Conservation (phyloP, 1,140 invertebrate genomes). For the Cotesia chilonis region DNA sequence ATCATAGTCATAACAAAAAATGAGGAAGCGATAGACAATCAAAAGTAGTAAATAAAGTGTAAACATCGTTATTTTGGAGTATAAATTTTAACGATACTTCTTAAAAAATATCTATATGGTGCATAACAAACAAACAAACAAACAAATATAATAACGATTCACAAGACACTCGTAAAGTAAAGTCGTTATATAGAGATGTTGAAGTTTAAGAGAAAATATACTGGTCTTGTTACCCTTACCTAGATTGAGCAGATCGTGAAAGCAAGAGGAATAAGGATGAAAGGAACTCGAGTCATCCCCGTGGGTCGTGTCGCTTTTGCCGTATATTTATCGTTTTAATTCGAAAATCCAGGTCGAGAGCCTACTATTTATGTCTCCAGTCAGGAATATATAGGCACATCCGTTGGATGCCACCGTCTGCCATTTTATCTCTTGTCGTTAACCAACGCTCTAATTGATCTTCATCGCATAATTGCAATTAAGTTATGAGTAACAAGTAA, state of each 20-base stretch:
- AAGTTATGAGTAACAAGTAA: slow-evolving; percentile 37
- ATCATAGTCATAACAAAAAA: background rate
- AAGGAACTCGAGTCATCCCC: slow-evolving; percentile 5
- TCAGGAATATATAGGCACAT: slow-evolving; percentile 47
- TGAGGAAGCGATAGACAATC: no score
- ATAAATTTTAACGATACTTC: no score
- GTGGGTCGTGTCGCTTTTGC: slow-evolving; percentile 3
- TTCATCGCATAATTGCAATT: slow-evolving; percentile 45
- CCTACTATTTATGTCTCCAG: slow-evolving; percentile 54
- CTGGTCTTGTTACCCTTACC: background rate
- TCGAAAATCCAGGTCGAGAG: slow-evolving; percentile 48
- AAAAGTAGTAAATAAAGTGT: no score
- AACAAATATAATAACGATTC: slow-evolving; percentile 9
- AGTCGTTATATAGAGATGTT: slow-evolving; percentile 1
- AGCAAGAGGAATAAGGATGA: slow-evolving; percentile 4
- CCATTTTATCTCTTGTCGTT: slow-evolving; percentile 13
- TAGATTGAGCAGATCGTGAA: slow-evolving; percentile 22
- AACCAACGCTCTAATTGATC: slow-evolving; percentile 37
- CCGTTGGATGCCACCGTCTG: slow-evolving; percentile 1
- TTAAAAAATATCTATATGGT: no score
- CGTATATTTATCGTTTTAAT: slow-evolving; percentile 57
- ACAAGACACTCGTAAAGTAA: background rate
- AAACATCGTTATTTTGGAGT: no score
- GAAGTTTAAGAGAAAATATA: slow-evolving; percentile 15
- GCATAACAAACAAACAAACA: no score